Base-by-base conservation (phyloP, 2,888 invertebrate species). In the Netelia inedita region DNA sequence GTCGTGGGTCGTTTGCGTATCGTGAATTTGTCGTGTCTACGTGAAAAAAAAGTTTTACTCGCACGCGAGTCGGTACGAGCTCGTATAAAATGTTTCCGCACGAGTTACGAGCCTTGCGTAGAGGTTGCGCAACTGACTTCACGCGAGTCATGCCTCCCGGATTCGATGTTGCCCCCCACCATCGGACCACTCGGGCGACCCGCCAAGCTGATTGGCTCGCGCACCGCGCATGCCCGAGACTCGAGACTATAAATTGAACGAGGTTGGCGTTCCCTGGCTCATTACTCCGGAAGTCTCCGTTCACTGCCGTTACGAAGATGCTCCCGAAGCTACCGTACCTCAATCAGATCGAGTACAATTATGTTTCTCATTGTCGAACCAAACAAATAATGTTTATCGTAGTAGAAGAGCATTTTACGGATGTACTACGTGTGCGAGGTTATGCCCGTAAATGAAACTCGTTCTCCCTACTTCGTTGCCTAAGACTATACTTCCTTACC, bases 381-480 rank as follows among this genome's bases (percentile, higher is more conserved):
- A 57, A 57, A 57, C 16, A 16, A 19, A 57, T 57, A 19, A 9
- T 16, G 9, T 57, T 57, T 57, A 53, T 53, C 16, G 57, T 8
- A 21, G 21, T 6, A 16, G 19, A 72, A 53, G 23, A n/a, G n/a
- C 10, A 23, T 28, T 19, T 53, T 61, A 35, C 14, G 16, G 59
- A 41, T 61, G 41, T 55, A 21, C 74, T 61, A 68, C 57, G 68
- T 73, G 41, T 76, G 41, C 65, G 69, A 74, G 72, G 43, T 65
- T 28, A 61, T 61, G 66, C 46, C 68, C 68, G 65, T 43, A 80
- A 65, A 16, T 46, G 41, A 79, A 85, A 85, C 85, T 82, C 82
- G 85, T 85, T 85, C 66, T 82, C 75, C 79, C 79, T 79, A 72
- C 79, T 72, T 66, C 65, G 35, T 35, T 35, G 46, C 21, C 61